A percentile compares a stretch with the other conserved stretches of the same genome.
Evolutionary conservation across 2,888 invertebrate species (phyloP).

Genomic region (Calliphora vomitoria): DNA sequence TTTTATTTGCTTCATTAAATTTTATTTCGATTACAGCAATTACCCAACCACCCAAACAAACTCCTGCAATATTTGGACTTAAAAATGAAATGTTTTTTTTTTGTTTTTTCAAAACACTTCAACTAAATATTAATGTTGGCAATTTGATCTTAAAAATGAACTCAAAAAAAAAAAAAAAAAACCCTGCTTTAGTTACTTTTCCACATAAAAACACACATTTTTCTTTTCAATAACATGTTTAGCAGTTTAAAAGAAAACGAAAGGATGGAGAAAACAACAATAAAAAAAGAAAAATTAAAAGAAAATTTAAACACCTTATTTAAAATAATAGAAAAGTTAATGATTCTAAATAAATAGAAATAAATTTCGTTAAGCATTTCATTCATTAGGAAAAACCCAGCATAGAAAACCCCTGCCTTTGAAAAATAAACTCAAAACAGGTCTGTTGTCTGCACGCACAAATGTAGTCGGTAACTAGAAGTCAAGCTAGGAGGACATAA

Average conservation of each 20-base stretch:
- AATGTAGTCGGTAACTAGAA: slow-evolving; percentile 11
- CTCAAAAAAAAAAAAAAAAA: not conserved
- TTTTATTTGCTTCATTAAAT: slow-evolving; percentile 35
- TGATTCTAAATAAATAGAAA: slow-evolving; percentile 65
- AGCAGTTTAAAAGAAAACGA: not conserved
- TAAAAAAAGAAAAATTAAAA: slow-evolving; percentile 20
- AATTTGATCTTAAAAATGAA: slow-evolving; percentile 21
- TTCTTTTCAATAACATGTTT: no score
- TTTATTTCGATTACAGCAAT: slow-evolving; percentile 39
- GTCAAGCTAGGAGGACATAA: slow-evolving; percentile 18
- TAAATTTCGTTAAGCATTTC: slow-evolving; percentile 35
- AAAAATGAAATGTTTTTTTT: not conserved
- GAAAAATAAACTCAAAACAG: not conserved
- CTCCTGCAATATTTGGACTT: not conserved
- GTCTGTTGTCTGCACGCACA: not conserved
- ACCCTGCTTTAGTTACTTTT: not conserved
- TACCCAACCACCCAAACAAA: not conserved
- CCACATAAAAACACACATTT: no score
- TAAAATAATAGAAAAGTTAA: slow-evolving; percentile 65
- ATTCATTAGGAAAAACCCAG: not conserved
- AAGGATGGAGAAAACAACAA: not conserved
- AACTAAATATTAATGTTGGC: slow-evolving; percentile 32
- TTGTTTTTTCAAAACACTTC: not conserved
- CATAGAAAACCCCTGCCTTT: not conserved
- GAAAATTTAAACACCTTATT: slow-evolving; percentile 62